phyloP scores from a whole-genome alignment of 1,140 invertebrate genomes.

The Palaemon carinicauda region DNA sequence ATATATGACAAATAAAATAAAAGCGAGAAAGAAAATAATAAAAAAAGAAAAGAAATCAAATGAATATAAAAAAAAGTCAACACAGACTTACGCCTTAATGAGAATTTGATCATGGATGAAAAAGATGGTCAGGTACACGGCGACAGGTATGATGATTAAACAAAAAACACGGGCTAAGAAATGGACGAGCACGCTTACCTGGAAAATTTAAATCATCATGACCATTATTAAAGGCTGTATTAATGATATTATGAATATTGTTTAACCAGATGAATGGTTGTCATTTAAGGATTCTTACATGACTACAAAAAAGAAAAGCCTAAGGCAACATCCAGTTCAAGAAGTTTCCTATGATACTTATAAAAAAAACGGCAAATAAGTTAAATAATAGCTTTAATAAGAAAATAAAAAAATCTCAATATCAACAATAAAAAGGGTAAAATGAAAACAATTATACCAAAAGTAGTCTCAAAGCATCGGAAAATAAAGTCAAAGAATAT shows the following conservation, averaged over 20 bases:
- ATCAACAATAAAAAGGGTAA: too few species aligned
- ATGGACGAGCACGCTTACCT: slow-evolving; percentile 60
- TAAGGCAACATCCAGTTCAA: too few species aligned
- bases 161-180: slow-evolving; percentile 65
- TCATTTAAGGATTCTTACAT: too few species aligned
- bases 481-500: too few species aligned
- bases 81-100: slow-evolving; percentile 64
- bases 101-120: slow-evolving; percentile 66
- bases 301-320: too few species aligned
- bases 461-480: too few species aligned
- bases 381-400: too few species aligned
- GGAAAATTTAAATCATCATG: neutral
- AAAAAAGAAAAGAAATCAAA: neutral
- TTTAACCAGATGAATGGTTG: too few species aligned
- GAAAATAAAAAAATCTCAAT: too few species aligned
- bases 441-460: too few species aligned
- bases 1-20: neutral
- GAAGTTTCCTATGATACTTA: too few species aligned
- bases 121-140: slow-evolving; percentile 67
- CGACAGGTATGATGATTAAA: slow-evolving; percentile 66
- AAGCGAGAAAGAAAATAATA: neutral
- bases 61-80: neutral
- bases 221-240: neutral
- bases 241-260: neutral
- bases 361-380: too few species aligned